A percentile compares a stretch with the other conserved stretches of the same genome.
Evolutionary conservation across 2,797 vertebrate genomes (phyloP).

Genomic region (Cynodonichthys magdalenae): DNA sequence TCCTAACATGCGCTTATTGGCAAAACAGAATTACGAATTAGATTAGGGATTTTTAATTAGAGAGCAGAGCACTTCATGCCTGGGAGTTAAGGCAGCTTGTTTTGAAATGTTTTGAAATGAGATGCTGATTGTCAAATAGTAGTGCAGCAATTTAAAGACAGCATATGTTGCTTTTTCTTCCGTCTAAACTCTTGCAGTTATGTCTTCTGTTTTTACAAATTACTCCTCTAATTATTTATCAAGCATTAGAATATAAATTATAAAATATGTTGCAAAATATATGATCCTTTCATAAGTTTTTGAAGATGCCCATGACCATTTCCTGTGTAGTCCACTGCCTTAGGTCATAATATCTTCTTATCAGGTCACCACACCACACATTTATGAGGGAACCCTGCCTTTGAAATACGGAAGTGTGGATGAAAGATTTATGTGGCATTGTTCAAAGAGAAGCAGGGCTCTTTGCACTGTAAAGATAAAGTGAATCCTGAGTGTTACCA

Average conservation of each 20-base stretch:
- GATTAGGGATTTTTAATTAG: slow-evolving; percentile 86
- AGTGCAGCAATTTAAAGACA: slow-evolving; percentile 65
- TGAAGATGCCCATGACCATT: slow-evolving; percentile 52
- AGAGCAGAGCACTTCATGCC: slow-evolving; percentile 74
- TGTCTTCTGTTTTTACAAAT: no score
- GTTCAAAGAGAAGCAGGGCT: slow-evolving; percentile 79
- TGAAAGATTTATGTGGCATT: slow-evolving; percentile 79
- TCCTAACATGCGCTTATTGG: slow-evolving; percentile 82
- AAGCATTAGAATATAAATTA: neutral
- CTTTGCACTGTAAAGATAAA: slow-evolving; percentile 74
- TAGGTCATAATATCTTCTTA: slow-evolving; percentile 75
- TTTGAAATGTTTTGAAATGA: slow-evolving; percentile 73
- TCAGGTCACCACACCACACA: slow-evolving; percentile 68
- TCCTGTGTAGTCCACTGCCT: slow-evolving; percentile 72
- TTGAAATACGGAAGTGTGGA: slow-evolving; percentile 78
- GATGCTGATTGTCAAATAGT: slow-evolving; percentile 50
- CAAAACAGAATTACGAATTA: slow-evolving; percentile 82
- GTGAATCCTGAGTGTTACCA: slow-evolving; percentile 49
- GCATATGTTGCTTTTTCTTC: slow-evolving; percentile 41
- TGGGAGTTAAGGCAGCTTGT: slow-evolving; percentile 71
- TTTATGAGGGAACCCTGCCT: slow-evolving; percentile 78
- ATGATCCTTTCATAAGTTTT: slow-evolving; percentile 46
- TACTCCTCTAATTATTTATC: neutral
- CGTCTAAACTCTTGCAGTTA: neutral
- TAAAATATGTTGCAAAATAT: slow-evolving; percentile 11